Base-by-base conservation (phyloP, 2,113 vertebrate species). In the Patagioenas fasciata region DNA sequence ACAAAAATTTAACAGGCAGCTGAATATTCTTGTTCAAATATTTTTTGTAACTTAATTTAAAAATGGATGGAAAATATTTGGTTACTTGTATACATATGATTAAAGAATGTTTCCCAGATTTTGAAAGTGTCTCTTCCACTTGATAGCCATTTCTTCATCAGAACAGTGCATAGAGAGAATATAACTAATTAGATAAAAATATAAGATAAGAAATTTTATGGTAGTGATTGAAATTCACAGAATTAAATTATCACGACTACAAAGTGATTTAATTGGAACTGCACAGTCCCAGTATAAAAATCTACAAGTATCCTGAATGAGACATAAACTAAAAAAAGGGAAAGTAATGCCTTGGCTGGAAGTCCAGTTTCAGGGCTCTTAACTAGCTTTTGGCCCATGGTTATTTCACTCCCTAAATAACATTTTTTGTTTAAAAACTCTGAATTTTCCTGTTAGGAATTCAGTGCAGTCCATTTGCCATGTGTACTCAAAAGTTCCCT, bases 371-470 rank as follows among this genome's bases (percentile, higher is more conserved):
- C 54, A 80, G 53, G 78, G 56, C 31, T 65, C 42, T 85, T 64
- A 73, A 90, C 14, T 29, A 83, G 60, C 51, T 85, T 90, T 90
- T 90, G 80, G 88, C 60, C 88, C 26, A 13, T 67, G 32, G 31
- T 81, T 8, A 6, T 69, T 58, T 80, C 23, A 50, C 34, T 82
- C 42, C 12, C 15, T 86, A 84, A 74, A 67, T 5, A 88, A 5
- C 20, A 66, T 36, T 95, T 94, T 80, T 80, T 96, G 91, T 94
- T 94, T 92, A 62, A 83, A 96, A 93, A 88, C 74, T 91, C 88
- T 36, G 47, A 80, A 85, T 94, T 93, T 94, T 90, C 67, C 34
- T 77, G 67, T 90, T 94, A 73, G 36, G 25, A 95, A 80, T 58
- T 80, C 72, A 54, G 32, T 54, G 62, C 25, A 80, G 28, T 36